Evolutionary conservation across 1,140 invertebrate genomes (phyloP), one percentile per base, ranked within the genome.

Genomic region (Elymnias hypermnestra): DNA sequence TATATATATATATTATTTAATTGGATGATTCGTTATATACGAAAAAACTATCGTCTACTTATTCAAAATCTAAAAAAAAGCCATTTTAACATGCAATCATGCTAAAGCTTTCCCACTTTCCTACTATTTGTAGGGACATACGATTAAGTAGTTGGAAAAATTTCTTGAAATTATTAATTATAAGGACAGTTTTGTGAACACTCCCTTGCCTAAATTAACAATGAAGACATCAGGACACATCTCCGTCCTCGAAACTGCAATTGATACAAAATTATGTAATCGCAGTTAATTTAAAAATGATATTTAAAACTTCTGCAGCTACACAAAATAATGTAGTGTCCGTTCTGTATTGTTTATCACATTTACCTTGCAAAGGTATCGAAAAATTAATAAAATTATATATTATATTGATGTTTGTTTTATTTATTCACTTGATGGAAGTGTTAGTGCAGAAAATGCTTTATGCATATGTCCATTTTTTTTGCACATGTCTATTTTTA

Each of bases 311-410:
- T 59, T 57, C 69, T 59, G 63, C 61, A 63, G 53, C 57, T 54
- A 63, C 59, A 69, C 52, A 33, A 52, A 72, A 67, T 54, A 68
- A 68, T 71, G 63, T 82, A 79, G 76, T 72, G 62, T 70, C 67
- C 69, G 62, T 75, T 69, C 67, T 75, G 64, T 76, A 72, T 75
- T 68, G 62, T 76, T 77, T 71, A 76, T 61, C 63, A 77, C 72
- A 65, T 62, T 56, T 72, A 79, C 76, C 75, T 82, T 81, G 55
- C 75, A 73, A 82, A 84, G 81, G 79, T 83, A 74, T 76, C 64
- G 57, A 63, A 54, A 69, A 78, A 78, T 72, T 63, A 82, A 78
- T 73, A 76, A 75, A 74, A 79, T 48, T 44, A 59, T 57, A 70
- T 63, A 59, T 54, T 54, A 58, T 37, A 55, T 35, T 21, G 2